phyloP scores from a whole-genome alignment of 2,888 invertebrate genomes.

The Palloptera scutellata region DNA sequence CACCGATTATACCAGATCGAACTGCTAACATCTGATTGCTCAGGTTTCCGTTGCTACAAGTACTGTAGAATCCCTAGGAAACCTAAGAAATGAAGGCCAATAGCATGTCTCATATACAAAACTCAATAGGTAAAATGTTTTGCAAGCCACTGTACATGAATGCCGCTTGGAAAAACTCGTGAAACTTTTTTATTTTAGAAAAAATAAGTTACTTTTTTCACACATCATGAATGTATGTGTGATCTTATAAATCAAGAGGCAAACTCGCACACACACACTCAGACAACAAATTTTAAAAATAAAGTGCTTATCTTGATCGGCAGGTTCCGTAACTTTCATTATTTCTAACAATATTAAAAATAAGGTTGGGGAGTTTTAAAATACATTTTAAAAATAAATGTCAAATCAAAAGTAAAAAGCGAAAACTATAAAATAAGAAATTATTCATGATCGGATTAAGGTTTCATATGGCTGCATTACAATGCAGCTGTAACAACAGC shows the following conservation, averaged over 20 bases:
- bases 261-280: not conserved
- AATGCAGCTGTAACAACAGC: conserved; percentile 2
- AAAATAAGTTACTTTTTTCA: too few relatives aligned
- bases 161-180: too few relatives aligned
- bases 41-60: too few relatives aligned
- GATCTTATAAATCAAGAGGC: conserved; percentile 13
- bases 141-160: too few relatives aligned
- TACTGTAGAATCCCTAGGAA: too few relatives aligned
- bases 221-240: too few relatives aligned
- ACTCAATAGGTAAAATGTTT: too few relatives aligned
- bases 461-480: conserved; percentile 29
- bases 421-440: not conserved
- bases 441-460: conserved; percentile 32
- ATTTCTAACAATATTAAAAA: conserved; percentile 10
- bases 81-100: too few relatives aligned
- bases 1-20: too few relatives aligned
- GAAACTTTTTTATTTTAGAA: too few relatives aligned
- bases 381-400: not conserved
- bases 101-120: too few relatives aligned
- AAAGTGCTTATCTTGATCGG: conserved; percentile 22
- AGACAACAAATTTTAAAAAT: not conserved
- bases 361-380: not conserved
- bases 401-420: conserved; percentile 6
- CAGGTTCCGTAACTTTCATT: conserved; percentile 37
- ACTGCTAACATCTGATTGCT: too few relatives aligned